phyloP scores from a whole-genome alignment of 2,113 vertebrate species.

The Paramisgurnus dabryanus region DNA sequence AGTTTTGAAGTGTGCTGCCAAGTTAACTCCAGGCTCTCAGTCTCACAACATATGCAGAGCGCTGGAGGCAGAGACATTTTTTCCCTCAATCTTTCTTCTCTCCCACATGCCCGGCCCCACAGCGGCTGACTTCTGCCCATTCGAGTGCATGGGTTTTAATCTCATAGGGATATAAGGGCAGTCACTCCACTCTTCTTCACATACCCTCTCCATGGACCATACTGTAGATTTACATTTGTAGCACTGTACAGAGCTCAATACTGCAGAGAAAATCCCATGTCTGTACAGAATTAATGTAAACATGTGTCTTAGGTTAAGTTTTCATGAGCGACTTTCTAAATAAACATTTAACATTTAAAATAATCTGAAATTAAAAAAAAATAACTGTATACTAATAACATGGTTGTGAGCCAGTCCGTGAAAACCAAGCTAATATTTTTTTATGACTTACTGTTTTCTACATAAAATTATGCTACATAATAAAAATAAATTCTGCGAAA shows the following conservation, averaged over 20 bases:
- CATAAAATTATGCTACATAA: too few relatives aligned
- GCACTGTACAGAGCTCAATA: conserved; percentile 56
- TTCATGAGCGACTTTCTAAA: neutral
- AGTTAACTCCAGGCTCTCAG: conserved; percentile 51
- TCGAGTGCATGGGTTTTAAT: conserved; percentile 73
- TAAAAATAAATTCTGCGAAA: too few relatives aligned
- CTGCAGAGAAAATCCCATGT: conserved; percentile 71
- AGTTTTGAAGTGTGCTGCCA: conserved; percentile 53
- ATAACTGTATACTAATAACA: too few relatives aligned
- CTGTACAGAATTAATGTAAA: conserved; percentile 57
- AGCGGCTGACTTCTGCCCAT: conserved; percentile 76
- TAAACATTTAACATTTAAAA: too few relatives aligned
- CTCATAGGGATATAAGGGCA: conserved; percentile 72
- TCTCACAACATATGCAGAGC: conserved; percentile 44
- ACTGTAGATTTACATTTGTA: conserved; percentile 71
- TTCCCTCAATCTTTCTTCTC: conserved; percentile 60
- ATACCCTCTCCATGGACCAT: conserved; percentile 51
- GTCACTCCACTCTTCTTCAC: conserved; percentile 64
- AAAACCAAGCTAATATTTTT: too few relatives aligned
- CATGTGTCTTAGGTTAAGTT: neutral
- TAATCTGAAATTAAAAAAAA: too few relatives aligned
- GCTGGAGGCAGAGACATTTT: conserved; percentile 69
- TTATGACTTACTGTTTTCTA: too few relatives aligned
- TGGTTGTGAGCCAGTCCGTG: too few relatives aligned
- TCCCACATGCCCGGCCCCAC: conserved; percentile 58